Evolutionary conservation across 2,888 invertebrate genomes (phyloP).

Genomic region (Caenorhabditis wallacei): DNA sequence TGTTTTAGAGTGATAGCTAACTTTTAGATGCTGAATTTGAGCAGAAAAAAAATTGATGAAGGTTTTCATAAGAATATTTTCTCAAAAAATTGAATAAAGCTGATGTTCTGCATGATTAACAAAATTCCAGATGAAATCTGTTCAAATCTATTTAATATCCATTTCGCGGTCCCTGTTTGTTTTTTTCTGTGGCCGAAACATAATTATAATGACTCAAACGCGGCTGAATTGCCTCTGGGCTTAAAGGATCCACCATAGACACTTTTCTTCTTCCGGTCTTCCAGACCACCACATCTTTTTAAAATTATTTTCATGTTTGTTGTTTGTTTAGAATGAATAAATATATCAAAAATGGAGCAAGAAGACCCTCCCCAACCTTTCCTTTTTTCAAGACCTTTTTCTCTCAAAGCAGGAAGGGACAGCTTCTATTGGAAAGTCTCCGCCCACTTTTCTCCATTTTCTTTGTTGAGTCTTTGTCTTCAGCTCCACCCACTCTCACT

Average conservation of each 20-base stretch:
- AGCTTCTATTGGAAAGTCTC: constrained; percentile 13
- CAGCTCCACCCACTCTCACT: constrained; percentile 20
- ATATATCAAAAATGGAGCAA: constrained; percentile 13
- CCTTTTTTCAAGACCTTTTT: constrained; percentile 10
- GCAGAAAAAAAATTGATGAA: too few species aligned
- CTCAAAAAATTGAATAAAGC: too few species aligned
- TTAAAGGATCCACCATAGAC: neutral
- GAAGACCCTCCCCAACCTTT: constrained; percentile 1
- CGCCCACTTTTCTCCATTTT: constrained; percentile 50
- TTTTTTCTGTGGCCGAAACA: too few species aligned
- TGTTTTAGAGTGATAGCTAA: too few species aligned
- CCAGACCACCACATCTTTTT: constrained; percentile 1
- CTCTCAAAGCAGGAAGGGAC: constrained; percentile 20
- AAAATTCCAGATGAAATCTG: too few species aligned
- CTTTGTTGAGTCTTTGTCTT: constrained; percentile 22
- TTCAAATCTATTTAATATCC: too few species aligned
- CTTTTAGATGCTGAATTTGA: too few species aligned
- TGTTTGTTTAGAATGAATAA: constrained; percentile 3
- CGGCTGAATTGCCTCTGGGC: constrained; percentile 7
- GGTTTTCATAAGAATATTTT: too few species aligned
- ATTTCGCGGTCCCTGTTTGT: too few species aligned
- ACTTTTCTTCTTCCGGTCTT: neutral
- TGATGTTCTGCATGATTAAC: too few species aligned
- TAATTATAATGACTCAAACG: constrained; percentile 32
- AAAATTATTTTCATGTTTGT: constrained; percentile 17